A percentile compares a stretch with the other conserved stretches of the same genome.
phyloP scores from a whole-genome alignment of 2,888 invertebrate species.

The Tineola bisselliella region DNA sequence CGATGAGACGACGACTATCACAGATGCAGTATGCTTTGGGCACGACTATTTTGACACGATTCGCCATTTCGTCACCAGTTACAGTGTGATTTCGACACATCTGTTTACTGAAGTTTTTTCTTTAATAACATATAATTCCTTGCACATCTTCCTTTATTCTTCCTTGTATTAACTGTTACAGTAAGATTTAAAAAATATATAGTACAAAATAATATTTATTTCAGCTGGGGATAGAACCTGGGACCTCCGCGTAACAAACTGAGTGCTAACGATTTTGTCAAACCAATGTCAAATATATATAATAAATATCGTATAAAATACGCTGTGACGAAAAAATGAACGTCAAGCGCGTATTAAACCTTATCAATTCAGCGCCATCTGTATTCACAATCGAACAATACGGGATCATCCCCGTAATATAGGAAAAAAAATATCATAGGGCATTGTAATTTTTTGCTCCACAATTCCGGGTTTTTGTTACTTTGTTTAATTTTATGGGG shows the following conservation, averaged over 20 bases:
- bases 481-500: slow-evolving; percentile 59
- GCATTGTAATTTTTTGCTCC: slow-evolving; percentile 41
- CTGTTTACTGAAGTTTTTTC: too few relatives aligned
- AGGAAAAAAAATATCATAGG: slow-evolving; percentile 44
- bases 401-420: slow-evolving; percentile 64
- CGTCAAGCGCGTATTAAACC: slow-evolving; percentile 20
- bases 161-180: too few relatives aligned
- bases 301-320: too few relatives aligned
- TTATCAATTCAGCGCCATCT: slow-evolving; percentile 57
- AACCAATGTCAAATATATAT: too few relatives aligned
- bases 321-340: background rate
- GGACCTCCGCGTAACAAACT: too few relatives aligned
- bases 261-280: too few relatives aligned
- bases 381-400: slow-evolving; percentile 47
- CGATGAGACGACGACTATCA: background rate
- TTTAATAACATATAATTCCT: too few relatives aligned
- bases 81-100: too few relatives aligned
- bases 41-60: background rate
- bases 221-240: too few relatives aligned
- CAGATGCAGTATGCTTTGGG: background rate
- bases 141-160: too few relatives aligned
- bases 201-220: too few relatives aligned
- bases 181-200: too few relatives aligned
- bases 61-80: background rate
- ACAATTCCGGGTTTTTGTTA: slow-evolving; percentile 55